These are phyloP conservation scores for Girardinus metallicus DNA, from an alignment of 2,797 vertebrate genomes.

Conservation along the genomic window DNA sequence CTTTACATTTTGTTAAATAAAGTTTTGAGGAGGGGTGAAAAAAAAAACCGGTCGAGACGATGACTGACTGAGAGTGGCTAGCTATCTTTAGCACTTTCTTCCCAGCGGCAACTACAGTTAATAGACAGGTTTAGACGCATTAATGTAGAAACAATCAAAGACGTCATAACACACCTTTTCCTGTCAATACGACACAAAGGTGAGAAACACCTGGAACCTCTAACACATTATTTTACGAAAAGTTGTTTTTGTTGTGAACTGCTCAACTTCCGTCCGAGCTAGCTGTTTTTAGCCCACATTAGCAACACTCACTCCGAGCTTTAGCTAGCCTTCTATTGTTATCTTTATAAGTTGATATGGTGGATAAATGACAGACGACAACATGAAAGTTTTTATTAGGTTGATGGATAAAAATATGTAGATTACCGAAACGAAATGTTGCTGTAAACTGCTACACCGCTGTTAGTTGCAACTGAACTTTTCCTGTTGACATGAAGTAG, in stretches of 20 bases:
- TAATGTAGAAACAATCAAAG: neutral
- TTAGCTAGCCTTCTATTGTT: neutral
- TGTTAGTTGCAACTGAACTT: constrained; percentile 14
- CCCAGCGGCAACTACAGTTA: constrained; percentile 17
- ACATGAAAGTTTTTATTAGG: neutral
- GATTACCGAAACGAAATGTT: neutral
- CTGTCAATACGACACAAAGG: constrained; percentile 29
- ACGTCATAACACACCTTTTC: neutral
- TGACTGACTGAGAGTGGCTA: constrained; percentile 10
- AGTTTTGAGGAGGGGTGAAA: neutral
- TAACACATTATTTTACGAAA: neutral
- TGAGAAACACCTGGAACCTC: constrained; percentile 2
- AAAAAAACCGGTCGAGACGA: neutral
- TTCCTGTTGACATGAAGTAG: neutral
- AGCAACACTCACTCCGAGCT: constrained; percentile 44
- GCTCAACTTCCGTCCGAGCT: constrained; percentile 54
- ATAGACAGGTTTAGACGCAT: constrained; percentile 4
- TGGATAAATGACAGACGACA: neutral
- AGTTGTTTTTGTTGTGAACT: constrained; percentile 14
- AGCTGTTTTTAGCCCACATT: constrained; percentile 63
- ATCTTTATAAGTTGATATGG: constrained; percentile 36
- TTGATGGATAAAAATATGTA: neutral
- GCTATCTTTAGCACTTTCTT: neutral
- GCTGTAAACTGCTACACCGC: neutral
- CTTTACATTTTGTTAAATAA: neutral